Conservation (phyloP, 1,140 invertebrate species). For the Drosophila orosa region DNA sequence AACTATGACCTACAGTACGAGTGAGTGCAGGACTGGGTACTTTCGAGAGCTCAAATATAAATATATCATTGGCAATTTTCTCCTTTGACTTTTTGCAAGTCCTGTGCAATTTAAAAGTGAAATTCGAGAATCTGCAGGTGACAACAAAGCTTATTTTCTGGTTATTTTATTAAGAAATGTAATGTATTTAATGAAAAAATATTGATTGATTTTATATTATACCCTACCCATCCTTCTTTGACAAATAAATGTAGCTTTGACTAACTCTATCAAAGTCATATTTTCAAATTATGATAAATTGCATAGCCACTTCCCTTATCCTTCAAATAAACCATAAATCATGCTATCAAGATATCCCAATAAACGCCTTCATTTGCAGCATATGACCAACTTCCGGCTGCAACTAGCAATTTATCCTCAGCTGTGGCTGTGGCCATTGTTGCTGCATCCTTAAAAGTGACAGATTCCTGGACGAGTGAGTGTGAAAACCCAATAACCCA, state of each 20-base stretch:
- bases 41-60: slow-evolving; percentile 14
- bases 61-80: slow-evolving; percentile 27
- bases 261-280: too few relatives aligned
- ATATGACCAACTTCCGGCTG: slow-evolving; percentile 24
- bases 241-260: background rate
- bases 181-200: background rate
- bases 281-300: background rate
- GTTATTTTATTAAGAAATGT: background rate
- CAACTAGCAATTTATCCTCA: slow-evolving; percentile 18
- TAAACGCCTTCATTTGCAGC: slow-evolving; percentile 24
- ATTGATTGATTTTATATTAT: background rate
- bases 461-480: slow-evolving; percentile 60
- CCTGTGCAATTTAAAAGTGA: background rate
- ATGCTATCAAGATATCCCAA: background rate
- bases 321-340: background rate
- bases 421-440: slow-evolving; percentile 19
- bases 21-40: slow-evolving; percentile 4
- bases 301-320: background rate
- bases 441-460: slow-evolving; percentile 26
- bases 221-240: too few relatives aligned
- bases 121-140: background rate
- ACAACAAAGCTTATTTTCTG: background rate
- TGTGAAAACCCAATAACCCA: slow-evolving; percentile 78
- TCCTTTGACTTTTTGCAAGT: background rate
- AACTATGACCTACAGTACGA: background rate